Evolutionary conservation across 2,888 invertebrate genomes (phyloP).

Genomic region (Volucella inanis): DNA sequence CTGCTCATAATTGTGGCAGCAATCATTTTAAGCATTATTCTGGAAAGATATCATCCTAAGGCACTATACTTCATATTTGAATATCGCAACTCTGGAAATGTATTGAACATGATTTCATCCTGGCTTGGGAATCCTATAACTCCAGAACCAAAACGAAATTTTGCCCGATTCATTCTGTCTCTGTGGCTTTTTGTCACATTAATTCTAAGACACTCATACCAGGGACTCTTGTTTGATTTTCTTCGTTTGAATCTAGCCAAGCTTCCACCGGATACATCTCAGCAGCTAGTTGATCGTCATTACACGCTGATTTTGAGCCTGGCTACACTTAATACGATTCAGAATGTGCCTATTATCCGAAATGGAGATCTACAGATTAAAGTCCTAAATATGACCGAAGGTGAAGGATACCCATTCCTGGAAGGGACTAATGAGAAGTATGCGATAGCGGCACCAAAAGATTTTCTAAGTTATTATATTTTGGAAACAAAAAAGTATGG

Average conservation of each 20-base stretch:
- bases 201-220: constrained; percentile 72
- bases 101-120: constrained; percentile 49
- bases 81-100: background rate
- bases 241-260: constrained; percentile 67
- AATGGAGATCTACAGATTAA: constrained; percentile 54
- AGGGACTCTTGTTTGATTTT: constrained; percentile 75
- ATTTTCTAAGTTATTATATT: constrained; percentile 73
- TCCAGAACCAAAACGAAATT: constrained; percentile 64
- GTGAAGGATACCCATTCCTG: constrained; percentile 57
- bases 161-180: constrained; percentile 69
- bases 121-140: constrained; percentile 53
- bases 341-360: constrained; percentile 54
- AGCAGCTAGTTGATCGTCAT: constrained; percentile 53
- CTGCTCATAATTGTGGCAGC: constrained; percentile 34
- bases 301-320: constrained; percentile 73
- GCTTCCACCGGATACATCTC: constrained; percentile 63
- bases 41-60: constrained; percentile 21
- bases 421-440: constrained; percentile 65
- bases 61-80: constrained; percentile 45
- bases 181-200: constrained; percentile 74
- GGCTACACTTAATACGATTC: constrained; percentile 71
- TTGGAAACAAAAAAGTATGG: constrained; percentile 59
- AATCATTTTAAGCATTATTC: constrained; percentile 9
- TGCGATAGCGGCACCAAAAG: constrained; percentile 68
- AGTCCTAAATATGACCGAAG: constrained; percentile 69